Evolutionary conservation across 2,888 invertebrate genomes (phyloP), one percentile per base, ranked within the genome.

Genomic region (Glaucopsyche alexis): DNA sequence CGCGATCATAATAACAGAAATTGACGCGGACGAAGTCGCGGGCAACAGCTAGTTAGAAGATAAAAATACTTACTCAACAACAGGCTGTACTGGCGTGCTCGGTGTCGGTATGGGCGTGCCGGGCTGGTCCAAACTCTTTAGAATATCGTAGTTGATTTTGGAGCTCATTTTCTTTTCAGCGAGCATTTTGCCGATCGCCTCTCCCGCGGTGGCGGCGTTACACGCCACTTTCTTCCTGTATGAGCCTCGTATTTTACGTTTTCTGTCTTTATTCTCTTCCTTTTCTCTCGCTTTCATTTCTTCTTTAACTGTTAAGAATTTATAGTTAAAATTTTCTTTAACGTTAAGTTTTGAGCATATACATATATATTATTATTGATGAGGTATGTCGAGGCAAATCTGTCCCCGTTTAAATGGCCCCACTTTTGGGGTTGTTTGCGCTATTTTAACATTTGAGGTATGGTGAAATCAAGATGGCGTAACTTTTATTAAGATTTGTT

Each of bases 121-220:
- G 0, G 88, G 86, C 47, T 86, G 86, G 78, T 95, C 96, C 73
- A 99, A 90, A 79, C 96, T 97, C 86, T 97, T 97, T 75, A 99
- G 90, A 55, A 99, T 99, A 80, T 99, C 99, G 83, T 99, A 99
- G 89, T 99, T 99, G 73, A 99, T 99, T 94, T 99, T 99, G 6
- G 95, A 96, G 4, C 99, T 99, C 78, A 99, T 96, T 84, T 97
- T 97, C 89, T 98, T 98, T 85, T 99, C 99, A 79, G 91, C 97
- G 29, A 99, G 91, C 95, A 99, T 98, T 90, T 98, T 98, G 85
- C 98, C 98, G 67, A 99, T 98, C 0, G 99, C 99, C 89, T 99
- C 99, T 4, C 97, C 97, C 73, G 95, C 94, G 0, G 95, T 95
- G 0, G 96, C 95, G 0, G 96, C 96, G 52, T 94, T 94, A 65